Conservation (phyloP, 2,888 invertebrate species). For the Hyppa rectilinea region DNA sequence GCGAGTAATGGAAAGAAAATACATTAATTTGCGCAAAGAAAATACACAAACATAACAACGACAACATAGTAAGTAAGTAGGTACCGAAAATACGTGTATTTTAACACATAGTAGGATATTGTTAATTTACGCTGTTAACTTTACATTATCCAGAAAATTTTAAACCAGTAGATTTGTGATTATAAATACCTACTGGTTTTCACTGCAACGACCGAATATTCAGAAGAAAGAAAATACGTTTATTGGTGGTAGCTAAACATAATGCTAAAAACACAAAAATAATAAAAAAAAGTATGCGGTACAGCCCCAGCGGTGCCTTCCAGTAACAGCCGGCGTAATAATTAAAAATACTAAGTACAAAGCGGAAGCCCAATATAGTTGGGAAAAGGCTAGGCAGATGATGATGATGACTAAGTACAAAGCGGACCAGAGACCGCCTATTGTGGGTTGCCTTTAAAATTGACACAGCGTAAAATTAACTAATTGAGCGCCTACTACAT, state of each 20-base stretch:
- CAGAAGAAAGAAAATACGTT: too few relatives aligned
- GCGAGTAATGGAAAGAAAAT: not conserved
- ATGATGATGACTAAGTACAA: too few relatives aligned
- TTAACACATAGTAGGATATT: not conserved
- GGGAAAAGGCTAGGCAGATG: too few relatives aligned
- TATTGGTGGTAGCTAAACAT: too few relatives aligned
- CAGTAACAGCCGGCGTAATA: too few relatives aligned
- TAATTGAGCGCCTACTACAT: slow-evolving; percentile 3
- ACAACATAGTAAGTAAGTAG: not conserved
- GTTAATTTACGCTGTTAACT: not conserved
- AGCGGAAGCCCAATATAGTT: too few relatives aligned
- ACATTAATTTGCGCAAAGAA: not conserved
- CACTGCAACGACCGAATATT: not conserved
- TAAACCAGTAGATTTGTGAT: not conserved
- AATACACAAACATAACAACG: too few relatives aligned
- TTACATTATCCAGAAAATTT: not conserved
- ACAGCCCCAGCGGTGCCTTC: too few relatives aligned
- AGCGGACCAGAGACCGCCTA: not conserved
- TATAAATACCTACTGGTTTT: not conserved
- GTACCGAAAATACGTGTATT: not conserved
- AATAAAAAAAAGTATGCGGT: too few relatives aligned
- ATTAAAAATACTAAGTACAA: not conserved
- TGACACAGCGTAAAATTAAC: slow-evolving; percentile 18
- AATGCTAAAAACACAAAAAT: too few relatives aligned
- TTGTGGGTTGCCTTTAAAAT: slow-evolving; percentile 11